These are phyloP conservation scores for Diglossa cyanea DNA, from an alignment of 2,797 vertebrate genomes.

Conservation along the genomic window DNA sequence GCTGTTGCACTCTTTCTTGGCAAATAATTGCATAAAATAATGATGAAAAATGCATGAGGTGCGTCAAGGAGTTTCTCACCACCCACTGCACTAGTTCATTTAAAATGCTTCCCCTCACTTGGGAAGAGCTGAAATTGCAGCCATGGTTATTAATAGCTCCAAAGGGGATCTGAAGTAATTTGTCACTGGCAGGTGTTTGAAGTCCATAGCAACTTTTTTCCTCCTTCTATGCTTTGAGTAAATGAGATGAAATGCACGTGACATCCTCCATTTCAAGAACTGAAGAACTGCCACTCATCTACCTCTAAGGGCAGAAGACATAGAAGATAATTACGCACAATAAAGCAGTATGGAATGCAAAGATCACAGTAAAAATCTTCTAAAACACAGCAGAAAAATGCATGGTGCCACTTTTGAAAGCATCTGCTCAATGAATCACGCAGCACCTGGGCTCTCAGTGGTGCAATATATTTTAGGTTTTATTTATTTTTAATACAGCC, in stretches of 20 bases:
- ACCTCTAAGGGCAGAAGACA: neutral
- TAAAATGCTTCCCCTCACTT: constrained; percentile 14
- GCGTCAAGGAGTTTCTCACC: neutral
- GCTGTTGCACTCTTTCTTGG: neutral
- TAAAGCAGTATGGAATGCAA: neutral
- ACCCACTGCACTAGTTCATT: constrained; percentile 28
- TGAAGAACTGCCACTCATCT: neutral
- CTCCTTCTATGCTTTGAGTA: neutral
- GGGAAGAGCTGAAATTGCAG: constrained; percentile 21
- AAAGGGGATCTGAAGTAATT: constrained; percentile 27
- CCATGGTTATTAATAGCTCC: neutral
- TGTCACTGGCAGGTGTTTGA: constrained; percentile 36
- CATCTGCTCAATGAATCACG: neutral
- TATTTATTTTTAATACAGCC: neutral
- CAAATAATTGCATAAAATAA: constrained; percentile 2
- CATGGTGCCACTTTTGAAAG: neutral
- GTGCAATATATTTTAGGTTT: neutral
- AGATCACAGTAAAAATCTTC: neutral
- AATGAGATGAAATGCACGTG: neutral
- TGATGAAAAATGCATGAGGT: constrained; percentile 22
- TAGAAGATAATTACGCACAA: neutral
- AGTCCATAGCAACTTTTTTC: neutral
- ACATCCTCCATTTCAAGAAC: constrained; percentile 2
- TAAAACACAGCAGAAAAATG: neutral
- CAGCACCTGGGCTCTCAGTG: neutral